A percentile compares a stretch with the other conserved stretches of the same genome.
phyloP scores from a whole-genome alignment of 2,888 invertebrate genomes.

The Heliconius hortense region DNA sequence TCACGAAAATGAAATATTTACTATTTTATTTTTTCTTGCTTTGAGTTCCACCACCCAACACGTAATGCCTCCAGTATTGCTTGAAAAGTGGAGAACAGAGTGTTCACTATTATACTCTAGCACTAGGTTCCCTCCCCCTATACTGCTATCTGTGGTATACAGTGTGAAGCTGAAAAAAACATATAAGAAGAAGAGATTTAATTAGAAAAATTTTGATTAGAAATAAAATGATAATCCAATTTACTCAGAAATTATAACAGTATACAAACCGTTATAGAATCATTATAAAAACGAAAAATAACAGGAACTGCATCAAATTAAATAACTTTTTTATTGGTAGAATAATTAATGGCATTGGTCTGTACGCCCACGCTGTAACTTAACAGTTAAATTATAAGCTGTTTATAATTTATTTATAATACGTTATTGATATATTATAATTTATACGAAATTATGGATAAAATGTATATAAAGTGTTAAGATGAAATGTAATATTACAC shows the following conservation, averaged over 20 bases:
- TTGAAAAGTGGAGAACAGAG: no score
- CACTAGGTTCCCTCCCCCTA: no score
- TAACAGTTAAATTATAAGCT: slow-evolving; percentile 20
- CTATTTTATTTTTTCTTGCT: no score
- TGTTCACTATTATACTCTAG: no score
- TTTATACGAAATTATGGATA: slow-evolving; percentile 1
- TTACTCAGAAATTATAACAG: slow-evolving; percentile 10
- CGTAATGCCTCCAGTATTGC: no score
- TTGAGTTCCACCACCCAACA: no score
- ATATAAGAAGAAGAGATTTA: no score
- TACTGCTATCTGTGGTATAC: no score
- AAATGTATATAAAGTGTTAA: slow-evolving; percentile 6
- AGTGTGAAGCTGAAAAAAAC: no score
- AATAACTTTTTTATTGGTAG: slow-evolving; percentile 37
- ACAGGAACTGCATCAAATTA: slow-evolving; percentile 35
- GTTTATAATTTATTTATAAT: slow-evolving; percentile 23
- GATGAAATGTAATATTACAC: slow-evolving; percentile 4
- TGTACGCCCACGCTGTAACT: slow-evolving; percentile 37
- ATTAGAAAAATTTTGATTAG: neutral
- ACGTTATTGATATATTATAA: neutral
- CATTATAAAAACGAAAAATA: slow-evolving; percentile 35
- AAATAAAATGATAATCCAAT: slow-evolving; percentile 19
- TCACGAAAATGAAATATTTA: no score
- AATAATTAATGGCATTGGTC: slow-evolving; percentile 38
- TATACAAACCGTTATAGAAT: slow-evolving; percentile 32